These are phyloP conservation scores for Parus major DNA, from an alignment of 2,113 vertebrate species.

Conservation along the genomic window DNA sequence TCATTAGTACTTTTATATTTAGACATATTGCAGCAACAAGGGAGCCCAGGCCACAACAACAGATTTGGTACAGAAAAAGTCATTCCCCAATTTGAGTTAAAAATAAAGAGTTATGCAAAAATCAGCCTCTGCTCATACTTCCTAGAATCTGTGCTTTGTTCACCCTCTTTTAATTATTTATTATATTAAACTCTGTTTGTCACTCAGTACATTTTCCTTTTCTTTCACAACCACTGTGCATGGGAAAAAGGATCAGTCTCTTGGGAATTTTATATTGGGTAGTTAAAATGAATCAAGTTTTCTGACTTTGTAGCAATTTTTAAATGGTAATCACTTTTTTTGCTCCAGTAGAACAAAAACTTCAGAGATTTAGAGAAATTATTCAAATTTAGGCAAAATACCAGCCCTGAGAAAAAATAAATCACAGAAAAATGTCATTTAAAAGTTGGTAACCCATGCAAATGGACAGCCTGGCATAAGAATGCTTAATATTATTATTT, in stretches of 20 bases:
- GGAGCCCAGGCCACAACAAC: neutral
- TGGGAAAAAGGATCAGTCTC: neutral
- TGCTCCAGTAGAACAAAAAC: neutral
- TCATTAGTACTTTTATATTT: neutral
- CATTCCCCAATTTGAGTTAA: neutral
- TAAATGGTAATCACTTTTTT: neutral
- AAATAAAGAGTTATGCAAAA: conserved; percentile 51
- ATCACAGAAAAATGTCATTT: neutral
- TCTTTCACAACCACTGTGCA: neutral
- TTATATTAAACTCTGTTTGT: conserved; percentile 14
- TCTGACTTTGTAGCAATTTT: neutral
- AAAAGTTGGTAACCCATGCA: neutral
- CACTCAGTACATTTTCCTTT: conserved; percentile 2
- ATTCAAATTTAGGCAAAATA: neutral
- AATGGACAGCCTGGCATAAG: neutral
- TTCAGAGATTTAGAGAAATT: neutral
- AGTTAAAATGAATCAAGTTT: neutral
- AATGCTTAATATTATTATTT: neutral
- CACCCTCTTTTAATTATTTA: conserved; percentile 34
- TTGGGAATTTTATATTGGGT: neutral
- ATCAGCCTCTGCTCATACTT: neutral
- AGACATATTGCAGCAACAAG: neutral
- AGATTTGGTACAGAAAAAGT: neutral
- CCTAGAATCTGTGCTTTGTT: conserved; percentile 29
- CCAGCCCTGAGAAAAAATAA: neutral